phyloP scores from a whole-genome alignment of 2,113 vertebrate species.

The Ibidorhyncha struthersii region DNA sequence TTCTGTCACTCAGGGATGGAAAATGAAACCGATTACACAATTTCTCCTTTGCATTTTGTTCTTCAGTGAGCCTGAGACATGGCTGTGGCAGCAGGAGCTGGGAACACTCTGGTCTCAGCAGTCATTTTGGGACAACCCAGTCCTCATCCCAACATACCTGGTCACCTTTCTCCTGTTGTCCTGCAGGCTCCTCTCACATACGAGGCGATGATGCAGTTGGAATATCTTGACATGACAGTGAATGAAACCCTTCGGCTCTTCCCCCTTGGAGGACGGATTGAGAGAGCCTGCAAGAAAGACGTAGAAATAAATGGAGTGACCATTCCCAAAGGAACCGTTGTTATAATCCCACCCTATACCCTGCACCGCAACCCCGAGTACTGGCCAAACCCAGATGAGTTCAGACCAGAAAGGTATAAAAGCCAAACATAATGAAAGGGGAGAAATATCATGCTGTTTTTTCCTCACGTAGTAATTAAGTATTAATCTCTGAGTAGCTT shows the following conservation, averaged over 20 bases:
- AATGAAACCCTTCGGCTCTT: conserved; percentile 78
- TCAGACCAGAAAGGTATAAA: conserved; percentile 86
- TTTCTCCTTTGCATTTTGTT: not conserved
- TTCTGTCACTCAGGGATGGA: not conserved
- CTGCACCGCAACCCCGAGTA: conserved; percentile 71
- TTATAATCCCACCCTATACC: conserved; percentile 67
- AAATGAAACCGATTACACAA: not conserved
- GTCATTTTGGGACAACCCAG: not conserved
- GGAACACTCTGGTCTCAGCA: not conserved
- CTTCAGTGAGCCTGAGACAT: rapidly evolving
- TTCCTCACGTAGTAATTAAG: not conserved
- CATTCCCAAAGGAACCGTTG: conserved; percentile 77
- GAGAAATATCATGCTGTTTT: not conserved
- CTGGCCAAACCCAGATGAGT: conserved; percentile 82
- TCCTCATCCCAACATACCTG: not conserved
- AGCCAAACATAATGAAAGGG: not conserved
- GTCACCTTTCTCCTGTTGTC: not conserved
- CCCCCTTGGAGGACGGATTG: conserved; percentile 75
- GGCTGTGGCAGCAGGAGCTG: rapidly evolving
- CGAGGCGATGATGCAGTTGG: conserved; percentile 76
- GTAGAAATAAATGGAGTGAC: conserved; percentile 80
- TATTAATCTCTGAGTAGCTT: conserved; percentile 42
- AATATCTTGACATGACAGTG: conserved; percentile 81
- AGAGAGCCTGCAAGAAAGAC: conserved; percentile 79
- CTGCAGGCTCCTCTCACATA: conserved; percentile 68